Evolutionary conservation across 2,888 invertebrate species (phyloP).

Genomic region (Chymomyza procnemis): DNA sequence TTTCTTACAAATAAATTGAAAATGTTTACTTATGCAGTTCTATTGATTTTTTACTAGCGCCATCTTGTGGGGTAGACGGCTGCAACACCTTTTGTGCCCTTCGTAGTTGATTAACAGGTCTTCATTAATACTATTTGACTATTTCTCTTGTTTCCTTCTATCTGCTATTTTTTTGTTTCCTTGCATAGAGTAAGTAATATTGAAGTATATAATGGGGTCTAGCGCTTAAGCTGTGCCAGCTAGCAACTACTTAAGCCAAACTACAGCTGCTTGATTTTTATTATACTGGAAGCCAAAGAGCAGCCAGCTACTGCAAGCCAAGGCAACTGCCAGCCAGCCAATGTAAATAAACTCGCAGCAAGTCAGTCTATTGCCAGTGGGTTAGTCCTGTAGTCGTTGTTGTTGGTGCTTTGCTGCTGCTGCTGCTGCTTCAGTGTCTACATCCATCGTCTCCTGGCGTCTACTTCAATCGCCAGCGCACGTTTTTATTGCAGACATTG

Average conservation of each 20-base stretch:
- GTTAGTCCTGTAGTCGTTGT: neutral
- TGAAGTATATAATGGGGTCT: neutral
- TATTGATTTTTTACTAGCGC: constrained; percentile 62
- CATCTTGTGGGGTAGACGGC: neutral
- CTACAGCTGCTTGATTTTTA: constrained; percentile 54
- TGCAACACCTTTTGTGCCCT: neutral
- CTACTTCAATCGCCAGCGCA: constrained; percentile 32
- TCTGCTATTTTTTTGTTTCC: too few species aligned
- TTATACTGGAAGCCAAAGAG: constrained; percentile 40
- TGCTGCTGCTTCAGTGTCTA: neutral
- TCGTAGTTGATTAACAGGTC: constrained; percentile 46
- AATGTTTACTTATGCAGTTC: constrained; percentile 33
- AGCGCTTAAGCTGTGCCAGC: neutral
- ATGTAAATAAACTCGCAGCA: constrained; percentile 21
- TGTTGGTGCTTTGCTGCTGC: neutral
- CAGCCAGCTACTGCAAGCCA: neutral
- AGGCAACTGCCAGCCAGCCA: constrained; percentile 2
- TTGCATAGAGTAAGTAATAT: neutral
- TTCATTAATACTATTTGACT: constrained; percentile 55
- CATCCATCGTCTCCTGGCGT: constrained; percentile 21
- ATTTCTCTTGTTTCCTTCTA: constrained; percentile 16
- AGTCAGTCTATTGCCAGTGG: neutral
- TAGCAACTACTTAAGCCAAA: constrained; percentile 47
- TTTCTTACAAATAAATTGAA: neutral
- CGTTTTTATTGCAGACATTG: constrained; percentile 69